Evolutionary conservation across 2,113 vertebrate genomes (phyloP).

Genomic region (Otolemur garnettii): DNA sequence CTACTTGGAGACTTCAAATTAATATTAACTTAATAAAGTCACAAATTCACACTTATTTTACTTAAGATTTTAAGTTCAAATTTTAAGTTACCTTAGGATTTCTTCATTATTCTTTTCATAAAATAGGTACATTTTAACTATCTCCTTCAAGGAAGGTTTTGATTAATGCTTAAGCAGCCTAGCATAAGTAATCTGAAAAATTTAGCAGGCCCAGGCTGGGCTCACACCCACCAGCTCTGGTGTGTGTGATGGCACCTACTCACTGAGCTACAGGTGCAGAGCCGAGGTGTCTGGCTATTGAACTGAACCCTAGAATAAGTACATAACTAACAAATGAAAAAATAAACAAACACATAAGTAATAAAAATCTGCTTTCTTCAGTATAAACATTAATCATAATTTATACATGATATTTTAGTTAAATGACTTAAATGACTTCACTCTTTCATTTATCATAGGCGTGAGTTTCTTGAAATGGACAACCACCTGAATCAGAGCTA

Average conservation of each 20-base stretch:
- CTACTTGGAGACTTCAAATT: not conserved
- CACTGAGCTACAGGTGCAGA: too few relatives aligned
- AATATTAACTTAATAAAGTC: constrained; percentile 13
- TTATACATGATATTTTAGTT: not conserved
- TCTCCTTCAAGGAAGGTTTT: not conserved
- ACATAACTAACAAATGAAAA: constrained; percentile 59
- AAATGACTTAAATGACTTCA: not conserved
- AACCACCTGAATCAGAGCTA: not conserved
- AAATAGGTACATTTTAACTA: not conserved
- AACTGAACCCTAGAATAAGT: constrained; percentile 51
- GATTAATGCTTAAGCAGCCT: not conserved
- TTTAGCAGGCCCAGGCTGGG: not conserved
- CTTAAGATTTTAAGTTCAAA: constrained; percentile 28
- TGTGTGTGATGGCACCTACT: too few relatives aligned
- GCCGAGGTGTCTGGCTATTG: constrained; percentile 32
- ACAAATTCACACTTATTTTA: not conserved
- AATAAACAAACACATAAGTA: not conserved
- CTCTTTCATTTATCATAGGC: not conserved
- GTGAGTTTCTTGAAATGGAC: not conserved
- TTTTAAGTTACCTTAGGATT: constrained; percentile 8
- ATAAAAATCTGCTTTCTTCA: constrained; percentile 5
- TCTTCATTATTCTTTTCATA: constrained; percentile 16
- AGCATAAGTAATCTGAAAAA: not conserved
- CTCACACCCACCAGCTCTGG: too few relatives aligned
- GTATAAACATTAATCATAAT: not conserved